A percentile compares a stretch with the other conserved stretches of the same genome.
Evolutionary conservation across 1,140 invertebrate species (phyloP).

Genomic region (Zaprionus nigranus): DNA sequence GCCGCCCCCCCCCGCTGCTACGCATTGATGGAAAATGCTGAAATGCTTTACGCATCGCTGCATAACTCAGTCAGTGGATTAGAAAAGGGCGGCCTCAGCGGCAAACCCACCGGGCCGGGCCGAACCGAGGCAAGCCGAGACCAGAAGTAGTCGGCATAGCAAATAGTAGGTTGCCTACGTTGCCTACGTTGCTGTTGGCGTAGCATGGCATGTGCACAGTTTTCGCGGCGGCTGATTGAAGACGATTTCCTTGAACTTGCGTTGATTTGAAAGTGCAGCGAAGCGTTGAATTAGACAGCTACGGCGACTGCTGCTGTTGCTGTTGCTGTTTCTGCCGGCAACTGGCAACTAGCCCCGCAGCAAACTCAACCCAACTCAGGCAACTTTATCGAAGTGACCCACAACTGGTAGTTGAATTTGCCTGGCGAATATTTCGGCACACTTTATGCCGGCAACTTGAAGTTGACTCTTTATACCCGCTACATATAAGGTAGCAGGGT

Average conservation of each 20-base stretch:
- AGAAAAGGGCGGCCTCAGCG: constrained; percentile 72
- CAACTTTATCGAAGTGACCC: constrained; percentile 71
- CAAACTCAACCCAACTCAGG: constrained; percentile 28
- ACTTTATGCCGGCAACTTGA: constrained; percentile 53
- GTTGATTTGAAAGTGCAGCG: constrained; percentile 81
- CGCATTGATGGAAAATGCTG: constrained; percentile 81
- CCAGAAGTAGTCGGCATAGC: neutral
- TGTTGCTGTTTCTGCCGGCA: constrained; percentile 1
- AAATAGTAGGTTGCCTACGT: neutral
- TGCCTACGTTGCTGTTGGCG: neutral
- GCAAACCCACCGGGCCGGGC: constrained; percentile 14
- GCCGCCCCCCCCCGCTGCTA: constrained; percentile 1
- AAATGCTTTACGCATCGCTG: constrained; percentile 82
- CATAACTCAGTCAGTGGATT: constrained; percentile 82
- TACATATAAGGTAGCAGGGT: neutral
- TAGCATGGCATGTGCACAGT: constrained; percentile 65
- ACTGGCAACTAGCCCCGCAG: constrained; percentile 20
- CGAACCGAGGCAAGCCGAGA: neutral
- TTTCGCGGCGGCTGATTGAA: constrained; percentile 80
- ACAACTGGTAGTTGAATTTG: constrained; percentile 15
- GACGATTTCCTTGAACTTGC: constrained; percentile 79
- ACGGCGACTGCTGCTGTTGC: constrained; percentile 26
- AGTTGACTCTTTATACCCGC: constrained; percentile 37
- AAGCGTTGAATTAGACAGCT: constrained; percentile 79
- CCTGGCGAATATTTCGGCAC: constrained; percentile 59